These are phyloP conservation scores for Tholera decimalis DNA, from an alignment of 2,888 invertebrate genomes.

Conservation along the genomic window DNA sequence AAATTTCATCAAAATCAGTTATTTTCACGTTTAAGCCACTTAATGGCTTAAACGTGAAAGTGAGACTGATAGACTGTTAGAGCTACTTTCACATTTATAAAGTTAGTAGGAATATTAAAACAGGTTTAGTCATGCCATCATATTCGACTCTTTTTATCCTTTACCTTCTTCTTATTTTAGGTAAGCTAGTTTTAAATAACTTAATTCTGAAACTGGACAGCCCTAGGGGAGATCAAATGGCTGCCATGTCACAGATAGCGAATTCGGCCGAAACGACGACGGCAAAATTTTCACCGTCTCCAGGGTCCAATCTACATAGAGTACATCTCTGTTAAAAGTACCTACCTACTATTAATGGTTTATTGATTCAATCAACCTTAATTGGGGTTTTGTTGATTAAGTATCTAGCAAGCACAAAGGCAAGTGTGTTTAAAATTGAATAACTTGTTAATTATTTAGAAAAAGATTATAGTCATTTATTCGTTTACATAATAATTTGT, in stretches of 20 bases:
- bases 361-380: background rate
- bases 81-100: too few species aligned
- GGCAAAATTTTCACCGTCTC: slow-evolving; percentile 13
- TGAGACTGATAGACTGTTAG: too few species aligned
- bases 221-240: slow-evolving; percentile 19
- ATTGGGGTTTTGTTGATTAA: slow-evolving; percentile 3
- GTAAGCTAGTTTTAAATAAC: slow-evolving; percentile 2
- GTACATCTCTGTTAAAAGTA: background rate
- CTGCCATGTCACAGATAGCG: slow-evolving; percentile 23
- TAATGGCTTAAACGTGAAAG: too few species aligned
- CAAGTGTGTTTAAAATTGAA: background rate
- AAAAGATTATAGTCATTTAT: too few species aligned
- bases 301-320: background rate
- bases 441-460: too few species aligned
- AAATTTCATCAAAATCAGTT: too few species aligned
- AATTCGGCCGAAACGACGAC: background rate
- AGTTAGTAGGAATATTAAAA: too few species aligned
- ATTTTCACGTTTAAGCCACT: too few species aligned
- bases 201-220: background rate
- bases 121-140: background rate
- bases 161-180: background rate
- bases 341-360: background rate
- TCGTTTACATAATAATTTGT: too few species aligned
- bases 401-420: background rate
- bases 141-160: background rate